Base-by-base conservation (phyloP, 2,113 vertebrate genomes). In the Bettongia penicillata region DNA sequence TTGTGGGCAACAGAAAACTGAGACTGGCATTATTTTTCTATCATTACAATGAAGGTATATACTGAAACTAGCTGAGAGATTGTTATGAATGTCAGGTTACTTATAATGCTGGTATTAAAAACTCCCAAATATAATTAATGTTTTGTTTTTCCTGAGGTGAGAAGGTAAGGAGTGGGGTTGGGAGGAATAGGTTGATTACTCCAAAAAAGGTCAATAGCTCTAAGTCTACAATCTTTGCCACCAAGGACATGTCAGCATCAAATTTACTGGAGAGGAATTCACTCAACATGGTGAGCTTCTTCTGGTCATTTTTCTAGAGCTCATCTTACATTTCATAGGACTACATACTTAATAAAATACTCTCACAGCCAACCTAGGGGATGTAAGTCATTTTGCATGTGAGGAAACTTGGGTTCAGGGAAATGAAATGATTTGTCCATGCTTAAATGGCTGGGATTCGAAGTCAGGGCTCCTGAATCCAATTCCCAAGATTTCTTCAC, bases 101-200 rank as follows among this genome's bases (percentile, higher is more conserved):
- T 92, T 94, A 84, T n/a, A 77, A 84, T 95, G 93, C 94, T 92
- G 25, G 94, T 92, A 94, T 92, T 94, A 97, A 97, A 91, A 94
- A 95, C 24, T 93, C 91, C 92, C 48, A 53, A 91, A 96, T 77
- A 47, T 52, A 94, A 89, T 43, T 84, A 91, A 61, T n/a, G 53
- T 68, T 96, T 96, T 96, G 94, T 96, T 96, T 97, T 98, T 98
- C 97, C 96, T 97, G 97, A 95, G 94, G 68, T 96, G 77, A 95
- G 93, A 97, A 96, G 92, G 43, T 90, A 93, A n/a, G 52, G 95
- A 93, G 16, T 0, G 2, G 49, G 52, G 96, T 50, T 53, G 12
- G 1, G 48, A 8, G 51, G 96, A 53, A 93, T 53, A 52, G 53
- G 55, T 91, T 31, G 92, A 96, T 95, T 95, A 96, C 96, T 97